Evolutionary conservation across 2,888 invertebrate species (phyloP), one percentile per base, ranked within the genome.

Genomic region (Autographa pulchrina): DNA sequence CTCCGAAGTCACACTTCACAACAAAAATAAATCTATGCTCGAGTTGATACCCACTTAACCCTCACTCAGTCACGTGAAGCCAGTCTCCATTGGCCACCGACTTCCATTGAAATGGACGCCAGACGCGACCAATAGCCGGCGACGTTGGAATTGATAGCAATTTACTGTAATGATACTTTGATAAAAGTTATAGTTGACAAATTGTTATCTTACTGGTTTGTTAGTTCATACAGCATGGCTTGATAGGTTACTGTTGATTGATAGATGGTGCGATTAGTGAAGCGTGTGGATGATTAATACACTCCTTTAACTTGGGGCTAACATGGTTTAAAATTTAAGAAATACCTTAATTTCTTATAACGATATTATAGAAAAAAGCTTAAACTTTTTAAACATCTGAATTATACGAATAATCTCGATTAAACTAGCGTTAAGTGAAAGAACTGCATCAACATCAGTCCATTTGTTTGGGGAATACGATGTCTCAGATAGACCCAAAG

Each of bases 131-230:
- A 86, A 87, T 88, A 73, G 56, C 62, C 35, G 63, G 38, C 66
- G 65, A 58, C 69, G 72, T 67, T 70, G 75, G 77, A 86, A 86
- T 86, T 86, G 84, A 81, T 80, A 67, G 75, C 85, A 86, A 88
- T 88, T 88, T 85, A 84, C 68, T 69, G 79, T 80, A 85, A 84
- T 85, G 68, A 77, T 74, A 74, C 75, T 71, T 70, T 76, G 77
- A 74, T 80, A 81, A 62, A 56, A 68, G 66, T 48, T 43, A 80
- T 59, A 54, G 80, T 68, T 78, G 58, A 72, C 58, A 68, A 76
- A 78, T 78, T 80, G 72, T 80, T 68, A 80, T 66, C 68, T 76
- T 11, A 65, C 67, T 62, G 38, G 54, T 31, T 25, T 56, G 54
- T 68, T 65, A 76, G 72, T 72, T 76, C 63, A 64, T 31, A 66